Evolutionary conservation across 2,888 invertebrate species (phyloP).

Genomic region (Cheiracanthium punctorium): DNA sequence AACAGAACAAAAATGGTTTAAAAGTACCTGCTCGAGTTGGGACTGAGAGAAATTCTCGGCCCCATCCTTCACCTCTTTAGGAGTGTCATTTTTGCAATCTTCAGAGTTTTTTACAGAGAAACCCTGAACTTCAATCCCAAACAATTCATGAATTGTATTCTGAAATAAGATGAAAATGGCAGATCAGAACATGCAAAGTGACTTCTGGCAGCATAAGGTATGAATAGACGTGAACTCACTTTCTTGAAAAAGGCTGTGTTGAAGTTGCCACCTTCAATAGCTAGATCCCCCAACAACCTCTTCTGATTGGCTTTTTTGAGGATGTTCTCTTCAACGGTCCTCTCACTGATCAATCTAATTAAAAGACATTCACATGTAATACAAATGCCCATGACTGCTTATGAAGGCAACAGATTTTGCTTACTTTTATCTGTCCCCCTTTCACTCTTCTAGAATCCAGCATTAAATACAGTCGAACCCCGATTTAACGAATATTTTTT

Average conservation of each 20-base stretch:
- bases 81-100: conserved; percentile 35
- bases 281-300: conserved; percentile 93
- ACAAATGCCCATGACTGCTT: too few species aligned
- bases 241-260: conserved; percentile 96
- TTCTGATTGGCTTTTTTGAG: conserved; percentile 99
- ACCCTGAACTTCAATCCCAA: conserved; percentile 84
- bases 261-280: conserved; percentile 99
- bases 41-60: conserved; percentile 71
- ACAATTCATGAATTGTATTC: conserved; percentile 94
- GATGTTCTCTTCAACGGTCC: conserved; percentile 99
- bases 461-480: too few species aligned
- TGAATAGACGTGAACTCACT: conserved; percentile 76
- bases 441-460: too few species aligned
- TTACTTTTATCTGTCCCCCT: too few species aligned
- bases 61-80: conserved; percentile 43
- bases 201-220: not conserved
- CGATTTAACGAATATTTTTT: too few species aligned
- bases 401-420: too few species aligned
- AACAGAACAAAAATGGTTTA: too few species aligned
- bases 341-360: conserved; percentile 91
- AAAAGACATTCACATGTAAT: too few species aligned
- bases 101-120: conserved; percentile 72
- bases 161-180: conserved; percentile 76
- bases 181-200: conserved; percentile 54
- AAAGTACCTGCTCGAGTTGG: conserved; percentile 76